Evolutionary conservation across 2,113 vertebrate species (phyloP), one percentile per base, ranked within the genome.

Genomic region (Osmerus eperlanus): DNA sequence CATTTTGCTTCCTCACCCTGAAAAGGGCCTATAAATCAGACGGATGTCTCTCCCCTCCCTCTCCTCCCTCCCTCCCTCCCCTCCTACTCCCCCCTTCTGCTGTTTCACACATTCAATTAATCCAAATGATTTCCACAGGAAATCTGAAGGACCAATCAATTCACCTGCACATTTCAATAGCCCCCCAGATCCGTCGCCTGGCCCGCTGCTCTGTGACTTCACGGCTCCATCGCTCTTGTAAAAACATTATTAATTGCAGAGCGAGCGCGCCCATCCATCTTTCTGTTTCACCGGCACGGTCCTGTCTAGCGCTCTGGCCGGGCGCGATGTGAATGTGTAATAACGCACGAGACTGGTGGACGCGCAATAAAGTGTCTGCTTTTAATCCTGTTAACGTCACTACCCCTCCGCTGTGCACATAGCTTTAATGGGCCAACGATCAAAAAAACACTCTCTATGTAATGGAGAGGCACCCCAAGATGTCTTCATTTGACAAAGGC

Each of bases 181-280:
- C 72, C 55, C 25, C 54, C 19, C 71, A 72, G 75, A 83, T 85
- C 71, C 55, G 70, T 75, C 72, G 55, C 16, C 15, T 36, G 25
- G 25, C 62, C 28, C 28, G 16, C 23, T 36, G 53, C 68, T 36
- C 65, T 9, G 61, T 77, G 55, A 58, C 60, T 65, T 32, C 64
- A 70, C 73, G 63, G 66, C 76, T 83, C 74, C 76, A 83, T 79
- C 78, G 74, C 76, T 83, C 81, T 83, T 85, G 78, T 85, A 83
- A 82, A 84, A 84, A 83, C 83, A 81, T 85, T 83, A 85, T 85
- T 85, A 81, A 83, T 85, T 83, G 79, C 81, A 29, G 61, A 63
- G 76, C 67, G 47, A 78, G 69, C 29, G 15, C 23, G 71, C 68
- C 74, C 76, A 85, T 85, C 76, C 78, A 80, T 85, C 83, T 85